A percentile compares a stretch with the other conserved stretches of the same genome.
These are phyloP conservation scores for Catharus ustulatus DNA, from an alignment of 2,797 vertebrate species.

Conservation along the genomic window DNA sequence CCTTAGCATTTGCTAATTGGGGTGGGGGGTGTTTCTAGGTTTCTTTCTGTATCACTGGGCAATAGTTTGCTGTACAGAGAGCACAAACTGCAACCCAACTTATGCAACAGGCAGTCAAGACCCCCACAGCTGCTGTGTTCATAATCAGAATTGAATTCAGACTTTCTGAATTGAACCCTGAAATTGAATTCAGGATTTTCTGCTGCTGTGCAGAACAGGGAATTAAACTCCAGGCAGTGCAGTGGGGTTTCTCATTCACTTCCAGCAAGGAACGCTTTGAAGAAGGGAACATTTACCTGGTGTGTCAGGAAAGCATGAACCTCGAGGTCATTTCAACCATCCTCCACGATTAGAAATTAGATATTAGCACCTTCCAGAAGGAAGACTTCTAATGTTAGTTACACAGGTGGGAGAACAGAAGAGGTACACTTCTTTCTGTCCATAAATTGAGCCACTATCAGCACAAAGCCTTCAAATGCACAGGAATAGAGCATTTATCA, in stretches of 20 bases:
- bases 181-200: background rate
- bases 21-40: too few species aligned
- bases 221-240: background rate
- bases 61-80: background rate
- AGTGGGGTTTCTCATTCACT: background rate
- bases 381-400: background rate
- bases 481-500: background rate
- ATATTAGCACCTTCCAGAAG: background rate
- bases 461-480: background rate
- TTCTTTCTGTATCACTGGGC: background rate
- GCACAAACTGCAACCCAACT: background rate
- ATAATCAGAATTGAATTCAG: background rate
- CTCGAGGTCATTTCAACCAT: background rate
- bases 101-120: background rate
- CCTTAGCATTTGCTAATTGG: rapidly evolving
- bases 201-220: background rate
- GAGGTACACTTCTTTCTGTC: background rate
- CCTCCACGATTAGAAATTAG: background rate
- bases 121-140: background rate
- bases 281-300: background rate
- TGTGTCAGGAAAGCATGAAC: background rate
- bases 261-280: background rate
- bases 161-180: background rate
- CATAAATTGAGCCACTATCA: background rate
- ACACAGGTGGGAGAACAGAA: background rate